phyloP scores from a whole-genome alignment of 2,888 invertebrate species.

The Cerastoderma edule region DNA sequence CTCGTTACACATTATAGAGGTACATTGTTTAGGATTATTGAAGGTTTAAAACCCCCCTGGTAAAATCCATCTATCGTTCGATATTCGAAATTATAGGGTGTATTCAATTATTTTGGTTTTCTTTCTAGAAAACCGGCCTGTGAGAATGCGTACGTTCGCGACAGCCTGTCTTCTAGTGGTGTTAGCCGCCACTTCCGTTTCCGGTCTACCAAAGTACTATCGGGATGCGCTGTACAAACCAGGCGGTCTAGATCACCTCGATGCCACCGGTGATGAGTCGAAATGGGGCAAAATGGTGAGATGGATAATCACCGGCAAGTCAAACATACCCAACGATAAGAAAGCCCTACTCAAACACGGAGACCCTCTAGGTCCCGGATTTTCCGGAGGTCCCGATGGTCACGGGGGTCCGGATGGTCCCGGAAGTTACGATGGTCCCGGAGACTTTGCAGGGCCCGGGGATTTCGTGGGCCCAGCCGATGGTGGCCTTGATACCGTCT shows the following conservation, averaged over 20 bases:
- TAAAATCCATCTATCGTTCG: too few relatives aligned
- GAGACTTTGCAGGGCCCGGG: not conserved
- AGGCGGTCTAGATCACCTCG: conserved; percentile 17
- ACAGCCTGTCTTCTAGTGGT: not conserved
- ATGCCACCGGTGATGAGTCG: conserved; percentile 23
- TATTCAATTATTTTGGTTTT: too few relatives aligned
- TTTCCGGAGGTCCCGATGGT: not conserved
- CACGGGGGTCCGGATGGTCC: not conserved
- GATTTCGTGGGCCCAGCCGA: not conserved
- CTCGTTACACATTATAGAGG: too few relatives aligned
- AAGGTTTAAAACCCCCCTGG: too few relatives aligned
- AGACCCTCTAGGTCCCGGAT: not conserved
- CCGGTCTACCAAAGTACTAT: conserved; percentile 21
- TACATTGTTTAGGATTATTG: too few relatives aligned
- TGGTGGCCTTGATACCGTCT: not conserved
- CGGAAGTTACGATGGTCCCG: not conserved
- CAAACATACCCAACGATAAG: not conserved
- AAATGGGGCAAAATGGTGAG: conserved; percentile 24
- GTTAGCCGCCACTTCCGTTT: conserved; percentile 4
- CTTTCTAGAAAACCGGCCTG: too few relatives aligned
- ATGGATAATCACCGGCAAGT: conserved; percentile 23
- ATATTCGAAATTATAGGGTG: too few relatives aligned
- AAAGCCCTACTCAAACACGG: not conserved
- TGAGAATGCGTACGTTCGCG: too few relatives aligned
- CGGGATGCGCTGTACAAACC: conserved; percentile 9